Evolutionary conservation across 1,140 invertebrate genomes (phyloP).

Genomic region (Meteorus sp.): DNA sequence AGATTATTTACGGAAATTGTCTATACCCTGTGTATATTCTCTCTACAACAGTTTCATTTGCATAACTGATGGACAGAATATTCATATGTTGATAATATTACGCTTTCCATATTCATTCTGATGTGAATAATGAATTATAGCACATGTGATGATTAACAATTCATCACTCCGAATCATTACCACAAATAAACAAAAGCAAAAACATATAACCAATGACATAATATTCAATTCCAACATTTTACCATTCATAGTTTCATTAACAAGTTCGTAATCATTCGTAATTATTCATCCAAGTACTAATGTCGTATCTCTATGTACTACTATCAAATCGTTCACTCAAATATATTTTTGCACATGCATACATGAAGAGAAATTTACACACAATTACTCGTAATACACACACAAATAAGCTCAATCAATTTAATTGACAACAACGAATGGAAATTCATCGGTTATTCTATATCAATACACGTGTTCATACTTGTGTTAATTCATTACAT

Average conservation of each 20-base stretch:
- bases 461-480: too few relatives aligned
- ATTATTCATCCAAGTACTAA: too few relatives aligned
- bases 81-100: conserved; percentile 18
- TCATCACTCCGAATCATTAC: conserved; percentile 9
- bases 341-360: background rate
- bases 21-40: conserved; percentile 10
- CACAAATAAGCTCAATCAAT: background rate
- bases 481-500: too few relatives aligned
- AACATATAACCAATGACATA: background rate
- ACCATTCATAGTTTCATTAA: too few relatives aligned
- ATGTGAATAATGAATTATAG: conserved; percentile 12
- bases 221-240: background rate
- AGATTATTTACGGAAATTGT: too few relatives aligned
- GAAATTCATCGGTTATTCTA: too few relatives aligned
- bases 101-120: conserved; percentile 9
- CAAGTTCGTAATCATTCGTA: too few relatives aligned
- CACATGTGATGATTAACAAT: conserved; percentile 15
- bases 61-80: conserved; percentile 10
- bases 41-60: background rate
- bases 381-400: background rate
- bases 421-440: too few relatives aligned
- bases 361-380: background rate
- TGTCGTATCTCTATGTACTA: too few relatives aligned
- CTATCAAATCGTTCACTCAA: background rate
- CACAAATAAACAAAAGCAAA: background rate